A percentile compares a stretch with the other conserved stretches of the same genome.
phyloP scores from a whole-genome alignment of 2,113 vertebrate genomes.

The Myodes glareolus region DNA sequence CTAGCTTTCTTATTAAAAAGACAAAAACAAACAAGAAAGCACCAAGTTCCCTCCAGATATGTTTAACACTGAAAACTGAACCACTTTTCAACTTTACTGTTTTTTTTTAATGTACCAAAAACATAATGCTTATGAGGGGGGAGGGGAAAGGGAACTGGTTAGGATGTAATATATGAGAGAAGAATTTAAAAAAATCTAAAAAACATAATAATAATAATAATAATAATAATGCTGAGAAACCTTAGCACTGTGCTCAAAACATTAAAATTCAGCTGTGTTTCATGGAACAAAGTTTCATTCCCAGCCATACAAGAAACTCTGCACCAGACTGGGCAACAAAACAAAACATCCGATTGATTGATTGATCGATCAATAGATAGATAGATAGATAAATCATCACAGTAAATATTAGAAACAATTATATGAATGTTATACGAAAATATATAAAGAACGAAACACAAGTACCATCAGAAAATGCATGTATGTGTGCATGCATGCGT shows the following conservation, averaged over 20 bases:
- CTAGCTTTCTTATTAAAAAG: not conserved
- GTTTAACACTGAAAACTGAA: not conserved
- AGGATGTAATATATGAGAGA: not conserved
- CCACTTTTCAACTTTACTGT: not conserved
- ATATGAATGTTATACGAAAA: not conserved
- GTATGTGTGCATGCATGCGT: not conserved
- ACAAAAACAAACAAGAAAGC: not conserved
- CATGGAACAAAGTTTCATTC: not conserved
- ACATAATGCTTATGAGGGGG: not conserved
- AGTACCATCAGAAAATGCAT: not conserved
- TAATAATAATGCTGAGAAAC: not conserved
- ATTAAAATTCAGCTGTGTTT: not conserved
- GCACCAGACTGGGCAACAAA: not conserved
- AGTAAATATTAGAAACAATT: not conserved
- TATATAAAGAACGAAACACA: not conserved
- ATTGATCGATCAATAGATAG: too few relatives aligned
- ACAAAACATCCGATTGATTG: not conserved
- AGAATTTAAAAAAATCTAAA: not conserved
- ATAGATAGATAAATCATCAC: not conserved
- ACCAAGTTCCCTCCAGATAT: not conserved
- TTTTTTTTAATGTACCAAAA: not conserved
- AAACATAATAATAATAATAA: not conserved
- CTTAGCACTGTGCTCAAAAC: not conserved
- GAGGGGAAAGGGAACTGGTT: not conserved
- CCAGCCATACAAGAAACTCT: not conserved